These are phyloP conservation scores for Psix sp. DNA, from an alignment of 1,140 invertebrate genomes.

Conservation along the genomic window DNA sequence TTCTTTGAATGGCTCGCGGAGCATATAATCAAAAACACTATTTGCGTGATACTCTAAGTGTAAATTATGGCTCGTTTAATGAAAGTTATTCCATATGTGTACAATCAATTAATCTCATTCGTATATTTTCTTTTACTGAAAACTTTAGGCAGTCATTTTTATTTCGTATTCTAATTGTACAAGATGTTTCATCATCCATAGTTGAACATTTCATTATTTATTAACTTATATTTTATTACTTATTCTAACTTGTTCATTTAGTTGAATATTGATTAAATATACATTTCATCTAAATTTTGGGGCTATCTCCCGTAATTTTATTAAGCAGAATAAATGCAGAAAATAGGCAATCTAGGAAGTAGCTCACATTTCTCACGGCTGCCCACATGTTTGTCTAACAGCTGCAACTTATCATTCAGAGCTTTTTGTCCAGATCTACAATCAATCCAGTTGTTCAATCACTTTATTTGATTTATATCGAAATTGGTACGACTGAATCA, in stretches of 20 bases:
- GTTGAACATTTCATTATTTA: no score
- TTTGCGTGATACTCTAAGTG: conserved; percentile 20
- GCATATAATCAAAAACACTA: conserved; percentile 26
- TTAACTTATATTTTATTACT: no score
- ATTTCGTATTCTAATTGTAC: no score
- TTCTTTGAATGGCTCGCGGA: conserved; percentile 14
- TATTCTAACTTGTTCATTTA: no score
- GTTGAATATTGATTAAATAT: no score
- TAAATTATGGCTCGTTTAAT: conserved; percentile 30
- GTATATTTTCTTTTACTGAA: conserved; percentile 25
- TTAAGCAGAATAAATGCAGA: conserved; percentile 11
- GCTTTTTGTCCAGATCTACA: conserved; percentile 26
- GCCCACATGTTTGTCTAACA: conserved; percentile 62
- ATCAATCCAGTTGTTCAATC: conserved; percentile 23
- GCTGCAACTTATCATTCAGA: conserved; percentile 46
- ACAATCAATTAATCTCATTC: conserved; percentile 28
- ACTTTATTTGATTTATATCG: conserved; percentile 27
- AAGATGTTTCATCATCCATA: no score
- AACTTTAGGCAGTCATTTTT: no score
- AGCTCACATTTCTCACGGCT: conserved; percentile 62
- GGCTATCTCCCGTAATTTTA: conserved; percentile 13
- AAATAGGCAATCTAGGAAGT: conserved; percentile 59
- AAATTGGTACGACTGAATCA: conserved; percentile 17
- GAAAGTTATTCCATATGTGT: conserved; percentile 41
- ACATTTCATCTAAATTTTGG: neutral